Base-by-base conservation (phyloP, 2,888 invertebrate genomes). In the Dendrolimus houi region DNA sequence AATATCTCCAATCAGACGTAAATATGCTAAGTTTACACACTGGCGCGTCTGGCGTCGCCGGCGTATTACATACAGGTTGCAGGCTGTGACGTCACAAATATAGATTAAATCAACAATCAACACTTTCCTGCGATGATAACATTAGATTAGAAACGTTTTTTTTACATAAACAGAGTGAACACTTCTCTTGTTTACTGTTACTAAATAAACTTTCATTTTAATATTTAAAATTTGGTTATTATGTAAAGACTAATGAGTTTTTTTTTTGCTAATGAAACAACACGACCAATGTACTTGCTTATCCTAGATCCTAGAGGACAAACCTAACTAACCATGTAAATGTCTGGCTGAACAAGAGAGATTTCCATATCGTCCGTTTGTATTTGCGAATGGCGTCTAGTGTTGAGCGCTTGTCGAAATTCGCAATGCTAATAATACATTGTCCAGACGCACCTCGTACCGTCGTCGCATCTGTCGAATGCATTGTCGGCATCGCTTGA, bases 361-460 rank as follows among this genome's bases (percentile, higher is more conserved):
- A 86, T 86, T 87, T 82, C 81, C 85, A 86, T 86, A 78, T 74
- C 73, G 74, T 74, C 76, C 77, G 74, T 77, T 80, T 80, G 78
- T 83, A 77, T 84, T 85, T 84, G 77, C 79, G 75, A 80, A 81
- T 73, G 71, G 77, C 72, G 79, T 81, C 79, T 83, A 83, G 78
- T 72, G 71, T 71, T 75, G 73, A 77, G 72, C 75, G 79, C 78
- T 81, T 83, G 83, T 83, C 82, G 79, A 85, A 85, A 85, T 86
- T 83, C 83, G 80, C 80, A 84, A 78, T 85, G 83, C 83, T 84
- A 85, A 85, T 87, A 82, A 85, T 83, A 85, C 83, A 85, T 83
- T 83, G 74, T 80, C 77, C 82, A 84, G 84, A 83, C 85, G 79
- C 79, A 83, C 77, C 81, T 84, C 77, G 76, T 75, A 70, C 72